Evolutionary conservation across 1,140 invertebrate genomes (phyloP).

Genomic region (Samia ricini): DNA sequence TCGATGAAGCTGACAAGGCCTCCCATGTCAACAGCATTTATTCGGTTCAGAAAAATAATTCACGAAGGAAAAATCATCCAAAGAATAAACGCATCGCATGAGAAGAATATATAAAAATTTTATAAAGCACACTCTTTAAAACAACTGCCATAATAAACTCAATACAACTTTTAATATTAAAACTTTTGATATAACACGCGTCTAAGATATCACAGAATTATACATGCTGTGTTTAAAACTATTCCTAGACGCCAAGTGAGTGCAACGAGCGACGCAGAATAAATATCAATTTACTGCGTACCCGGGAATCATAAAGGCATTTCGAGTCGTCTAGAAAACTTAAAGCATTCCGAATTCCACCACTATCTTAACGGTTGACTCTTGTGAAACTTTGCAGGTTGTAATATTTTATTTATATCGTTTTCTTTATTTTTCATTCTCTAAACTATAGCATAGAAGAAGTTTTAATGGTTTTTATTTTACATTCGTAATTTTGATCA

Average conservation of each 20-base stretch:
- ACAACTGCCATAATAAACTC: not conserved
- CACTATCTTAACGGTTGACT: constrained; percentile 28
- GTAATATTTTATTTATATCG: constrained; percentile 8
- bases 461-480: not conserved
- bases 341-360: constrained; percentile 21
- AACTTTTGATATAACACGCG: constrained; percentile 13
- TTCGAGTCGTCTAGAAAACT: constrained; percentile 40
- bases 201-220: constrained; percentile 1
- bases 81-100: no score
- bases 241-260: constrained; percentile 16
- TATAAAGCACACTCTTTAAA: no score
- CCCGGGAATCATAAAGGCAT: constrained; percentile 47
- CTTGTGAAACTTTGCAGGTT: constrained; percentile 12
- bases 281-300: constrained; percentile 44
- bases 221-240: constrained; percentile 9
- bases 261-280: constrained; percentile 21
- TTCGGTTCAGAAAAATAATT: no score
- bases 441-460: not conserved
- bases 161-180: constrained; percentile 18
- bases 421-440: not conserved
- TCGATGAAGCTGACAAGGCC: no score
- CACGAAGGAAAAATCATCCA: no score
- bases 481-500: no score
- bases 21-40: no score
- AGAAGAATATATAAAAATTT: no score